Conservation (phyloP, 2,797 vertebrate species). For the Tinamus major region DNA sequence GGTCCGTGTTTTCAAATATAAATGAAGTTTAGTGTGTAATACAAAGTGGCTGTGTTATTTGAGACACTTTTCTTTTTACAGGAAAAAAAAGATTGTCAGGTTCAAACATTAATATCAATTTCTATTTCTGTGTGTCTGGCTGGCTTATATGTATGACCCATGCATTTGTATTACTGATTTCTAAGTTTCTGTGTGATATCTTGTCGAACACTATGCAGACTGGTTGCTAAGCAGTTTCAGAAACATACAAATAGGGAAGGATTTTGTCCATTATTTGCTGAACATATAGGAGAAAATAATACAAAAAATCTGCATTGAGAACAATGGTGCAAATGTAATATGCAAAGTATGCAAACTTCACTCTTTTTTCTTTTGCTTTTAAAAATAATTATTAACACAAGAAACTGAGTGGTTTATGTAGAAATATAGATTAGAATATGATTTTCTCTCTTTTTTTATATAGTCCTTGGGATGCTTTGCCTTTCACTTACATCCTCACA, state of each 20-base stretch:
- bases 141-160: not conserved
- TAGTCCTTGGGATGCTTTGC: not conserved
- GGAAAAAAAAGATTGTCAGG: not conserved
- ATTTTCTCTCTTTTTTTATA: not conserved
- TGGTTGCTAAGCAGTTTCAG: not conserved
- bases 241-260: not conserved
- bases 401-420: not conserved
- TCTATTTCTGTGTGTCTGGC: not conserved
- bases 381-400: not conserved
- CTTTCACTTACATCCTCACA: not conserved
- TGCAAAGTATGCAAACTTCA: not conserved
- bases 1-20: not conserved
- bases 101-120: not conserved
- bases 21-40: not conserved
- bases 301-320: not conserved
- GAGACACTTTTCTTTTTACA: not conserved
- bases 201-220: not conserved
- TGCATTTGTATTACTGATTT: not conserved
- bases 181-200: not conserved
- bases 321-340: not conserved
- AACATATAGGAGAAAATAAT: not conserved
- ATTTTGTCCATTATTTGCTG: not conserved
- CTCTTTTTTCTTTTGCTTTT: not conserved
- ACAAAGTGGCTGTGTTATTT: not conserved
- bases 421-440: not conserved